Evolutionary conservation across 2,888 invertebrate genomes (phyloP).

Genomic region (Leucophenga montana): DNA sequence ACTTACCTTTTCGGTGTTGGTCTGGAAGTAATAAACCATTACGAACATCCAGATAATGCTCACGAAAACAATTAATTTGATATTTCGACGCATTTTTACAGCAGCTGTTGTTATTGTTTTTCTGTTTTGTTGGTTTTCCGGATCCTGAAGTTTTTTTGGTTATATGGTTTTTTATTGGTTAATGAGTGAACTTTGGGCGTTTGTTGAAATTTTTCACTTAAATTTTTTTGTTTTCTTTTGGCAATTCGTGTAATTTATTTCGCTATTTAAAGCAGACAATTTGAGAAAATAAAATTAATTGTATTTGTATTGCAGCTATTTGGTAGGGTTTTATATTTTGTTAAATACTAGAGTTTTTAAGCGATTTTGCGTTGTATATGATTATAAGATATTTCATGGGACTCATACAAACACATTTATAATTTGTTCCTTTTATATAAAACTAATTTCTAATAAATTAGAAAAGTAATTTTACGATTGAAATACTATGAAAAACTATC

Average conservation of each 20-base stretch:
- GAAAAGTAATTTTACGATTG: no score
- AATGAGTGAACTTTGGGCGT: conserved; percentile 22
- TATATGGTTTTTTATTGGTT: conserved; percentile 34
- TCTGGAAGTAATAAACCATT: conserved; percentile 72
- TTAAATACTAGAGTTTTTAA: no score
- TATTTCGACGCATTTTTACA: conserved; percentile 70
- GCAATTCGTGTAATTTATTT: conserved; percentile 44
- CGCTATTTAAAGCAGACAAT: conserved; percentile 41
- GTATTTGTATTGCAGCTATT: no score
- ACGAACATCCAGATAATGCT: conserved; percentile 73
- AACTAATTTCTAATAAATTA: no score
- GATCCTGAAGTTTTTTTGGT: conserved; percentile 27
- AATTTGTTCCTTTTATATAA: no score
- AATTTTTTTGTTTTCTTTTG: conserved; percentile 38
- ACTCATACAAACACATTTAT: no score
- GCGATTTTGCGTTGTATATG: no score
- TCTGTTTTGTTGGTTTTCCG: conserved; percentile 27
- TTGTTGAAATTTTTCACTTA: not conserved
- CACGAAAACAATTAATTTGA: conserved; percentile 72
- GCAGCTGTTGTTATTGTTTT: conserved; percentile 29
- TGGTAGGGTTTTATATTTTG: no score
- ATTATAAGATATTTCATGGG: no score
- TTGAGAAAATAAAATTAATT: conserved; percentile 19
- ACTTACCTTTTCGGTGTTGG: conserved; percentile 72
- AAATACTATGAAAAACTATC: no score